phyloP scores from a whole-genome alignment of 2,113 vertebrate genomes.

The Dasyornis broadbenti region DNA sequence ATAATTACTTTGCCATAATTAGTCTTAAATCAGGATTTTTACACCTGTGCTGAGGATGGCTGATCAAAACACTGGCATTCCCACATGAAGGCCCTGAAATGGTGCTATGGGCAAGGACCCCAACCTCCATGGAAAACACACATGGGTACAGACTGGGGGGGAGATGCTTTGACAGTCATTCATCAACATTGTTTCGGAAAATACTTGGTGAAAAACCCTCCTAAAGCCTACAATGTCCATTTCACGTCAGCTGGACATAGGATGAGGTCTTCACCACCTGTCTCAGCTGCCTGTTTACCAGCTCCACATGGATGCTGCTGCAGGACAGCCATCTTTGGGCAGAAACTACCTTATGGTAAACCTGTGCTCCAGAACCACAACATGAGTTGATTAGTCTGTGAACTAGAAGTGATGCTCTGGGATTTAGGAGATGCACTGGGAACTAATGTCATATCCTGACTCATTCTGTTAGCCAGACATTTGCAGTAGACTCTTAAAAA shows the following conservation, averaged over 20 bases:
- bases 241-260: not conserved
- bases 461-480: not conserved
- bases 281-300: not conserved
- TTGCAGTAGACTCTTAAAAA: not conserved
- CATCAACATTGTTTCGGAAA: not conserved
- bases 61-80: not conserved
- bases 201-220: not conserved
- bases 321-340: not conserved
- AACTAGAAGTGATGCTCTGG: not conserved
- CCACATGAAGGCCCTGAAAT: not conserved
- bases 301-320: not conserved
- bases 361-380: not conserved
- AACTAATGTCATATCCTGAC: not conserved
- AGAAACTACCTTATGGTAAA: not conserved
- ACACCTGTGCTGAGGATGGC: not conserved
- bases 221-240: not conserved
- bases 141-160: rapidly evolving
- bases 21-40: slow-evolving; percentile 15
- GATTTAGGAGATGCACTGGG: not conserved
- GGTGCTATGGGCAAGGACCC: not conserved
- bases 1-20: slow-evolving; percentile 31
- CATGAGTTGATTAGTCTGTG: not conserved
- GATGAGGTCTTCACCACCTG: not conserved
- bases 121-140: not conserved
- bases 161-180: not conserved